These are phyloP conservation scores for Mellivora capensis DNA, from an alignment of 2,113 vertebrate genomes.

Conservation along the genomic window DNA sequence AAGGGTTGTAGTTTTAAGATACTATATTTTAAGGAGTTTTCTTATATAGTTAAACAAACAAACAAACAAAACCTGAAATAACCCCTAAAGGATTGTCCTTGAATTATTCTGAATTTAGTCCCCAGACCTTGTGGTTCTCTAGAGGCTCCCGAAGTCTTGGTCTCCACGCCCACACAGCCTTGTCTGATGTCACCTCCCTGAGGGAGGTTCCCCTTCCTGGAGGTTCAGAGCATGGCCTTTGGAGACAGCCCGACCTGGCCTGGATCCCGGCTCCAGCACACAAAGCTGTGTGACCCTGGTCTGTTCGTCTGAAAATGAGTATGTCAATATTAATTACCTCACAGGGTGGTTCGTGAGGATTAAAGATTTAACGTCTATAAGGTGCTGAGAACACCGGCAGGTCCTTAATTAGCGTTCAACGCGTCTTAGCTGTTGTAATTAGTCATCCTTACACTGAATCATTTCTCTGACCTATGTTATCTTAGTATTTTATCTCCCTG, in stretches of 20 bases:
- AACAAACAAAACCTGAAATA: background rate
- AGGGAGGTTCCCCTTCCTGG: background rate
- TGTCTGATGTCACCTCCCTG: background rate
- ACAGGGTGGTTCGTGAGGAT: background rate
- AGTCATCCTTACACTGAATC: background rate
- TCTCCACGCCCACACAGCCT: no score
- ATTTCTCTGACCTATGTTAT: background rate
- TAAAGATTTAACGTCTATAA: background rate
- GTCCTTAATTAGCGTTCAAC: background rate
- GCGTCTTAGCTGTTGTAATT: background rate
- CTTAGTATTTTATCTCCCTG: background rate
- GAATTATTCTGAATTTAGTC: background rate
- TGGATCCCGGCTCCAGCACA: background rate
- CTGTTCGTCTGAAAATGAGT: background rate
- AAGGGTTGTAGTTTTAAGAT: background rate
- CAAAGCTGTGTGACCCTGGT: background rate
- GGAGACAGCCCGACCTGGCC: background rate
- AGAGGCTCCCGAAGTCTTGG: accelerated
- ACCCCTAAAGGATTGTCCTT: background rate
- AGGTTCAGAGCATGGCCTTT: background rate
- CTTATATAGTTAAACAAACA: background rate
- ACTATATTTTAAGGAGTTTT: background rate
- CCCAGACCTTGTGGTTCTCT: background rate
- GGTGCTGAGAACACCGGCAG: background rate
- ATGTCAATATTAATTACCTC: background rate